phyloP scores from a whole-genome alignment of 2,888 invertebrate species.

The Lithophane semibrunnea region DNA sequence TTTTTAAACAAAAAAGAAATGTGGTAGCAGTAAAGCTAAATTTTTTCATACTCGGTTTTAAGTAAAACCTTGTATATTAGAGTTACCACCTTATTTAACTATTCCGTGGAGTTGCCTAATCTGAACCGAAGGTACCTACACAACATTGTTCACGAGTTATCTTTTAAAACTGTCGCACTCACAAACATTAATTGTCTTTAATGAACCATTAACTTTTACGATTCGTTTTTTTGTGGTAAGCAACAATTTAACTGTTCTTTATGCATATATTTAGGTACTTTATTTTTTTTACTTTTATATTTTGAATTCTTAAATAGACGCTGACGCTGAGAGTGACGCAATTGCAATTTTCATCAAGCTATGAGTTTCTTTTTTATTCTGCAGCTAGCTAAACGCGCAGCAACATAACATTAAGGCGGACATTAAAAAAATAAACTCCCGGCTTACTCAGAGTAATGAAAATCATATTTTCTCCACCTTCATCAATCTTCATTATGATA shows the following conservation, averaged over 20 bases:
- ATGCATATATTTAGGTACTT: no score
- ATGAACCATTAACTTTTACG: neutral
- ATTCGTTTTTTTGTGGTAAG: neutral
- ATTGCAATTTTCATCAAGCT: no score
- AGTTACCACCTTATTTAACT: no score
- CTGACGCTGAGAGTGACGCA: no score
- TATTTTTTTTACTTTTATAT: no score
- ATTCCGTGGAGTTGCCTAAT: neutral
- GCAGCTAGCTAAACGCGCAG: neutral
- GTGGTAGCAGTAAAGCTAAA: no score
- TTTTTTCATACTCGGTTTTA: no score
- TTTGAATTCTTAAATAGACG: no score
- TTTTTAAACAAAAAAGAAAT: no score
- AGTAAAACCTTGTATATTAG: no score
- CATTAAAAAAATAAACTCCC: constrained; percentile 17
- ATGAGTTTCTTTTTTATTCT: no score
- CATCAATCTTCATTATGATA: constrained; percentile 66
- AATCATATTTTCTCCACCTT: constrained; percentile 51
- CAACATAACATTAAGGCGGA: neutral
- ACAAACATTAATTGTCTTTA: neutral
- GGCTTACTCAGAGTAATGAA: constrained; percentile 46
- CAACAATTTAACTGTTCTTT: no score
- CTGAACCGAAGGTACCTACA: neutral
- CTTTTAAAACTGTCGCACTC: neutral
- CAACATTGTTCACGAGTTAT: neutral